Percentiles rank a stretch among this genome's conserved stretches.
phyloP scores from a whole-genome alignment of 2,888 invertebrate genomes.

The Tachina fera region DNA sequence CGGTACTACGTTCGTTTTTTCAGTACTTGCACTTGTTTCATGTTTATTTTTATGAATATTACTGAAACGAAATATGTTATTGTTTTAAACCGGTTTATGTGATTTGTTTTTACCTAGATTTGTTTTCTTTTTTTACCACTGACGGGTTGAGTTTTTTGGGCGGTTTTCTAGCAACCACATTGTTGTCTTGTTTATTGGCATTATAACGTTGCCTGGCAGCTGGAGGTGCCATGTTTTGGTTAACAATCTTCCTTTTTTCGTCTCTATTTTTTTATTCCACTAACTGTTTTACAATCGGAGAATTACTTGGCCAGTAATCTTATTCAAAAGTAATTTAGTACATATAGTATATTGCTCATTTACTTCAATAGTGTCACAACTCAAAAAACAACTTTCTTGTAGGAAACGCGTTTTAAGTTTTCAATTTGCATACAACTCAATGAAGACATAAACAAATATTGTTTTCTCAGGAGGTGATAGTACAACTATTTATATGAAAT shows the following conservation, averaged over 20 bases:
- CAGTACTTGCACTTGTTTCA: slow-evolving; percentile 66
- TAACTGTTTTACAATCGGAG: too few relatives aligned
- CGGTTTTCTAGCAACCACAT: slow-evolving; percentile 78
- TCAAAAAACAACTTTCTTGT: too few relatives aligned
- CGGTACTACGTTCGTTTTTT: slow-evolving; percentile 84
- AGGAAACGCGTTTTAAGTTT: too few relatives aligned
- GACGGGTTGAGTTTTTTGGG: slow-evolving; percentile 76
- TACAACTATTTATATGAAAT: too few relatives aligned
- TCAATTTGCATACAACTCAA: too few relatives aligned
- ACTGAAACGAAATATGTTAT: slow-evolving; percentile 23
- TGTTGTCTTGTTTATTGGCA: slow-evolving; percentile 81
- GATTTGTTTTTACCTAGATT: slow-evolving; percentile 70
- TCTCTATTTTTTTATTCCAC: too few relatives aligned
- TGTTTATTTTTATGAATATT: slow-evolving; percentile 41
- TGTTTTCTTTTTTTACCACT: slow-evolving; percentile 74
- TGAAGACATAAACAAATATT: too few relatives aligned
- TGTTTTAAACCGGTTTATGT: not conserved
- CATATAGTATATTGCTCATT: too few relatives aligned
- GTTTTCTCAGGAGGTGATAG: too few relatives aligned
- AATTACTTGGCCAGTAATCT: too few relatives aligned
- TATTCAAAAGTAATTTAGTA: too few relatives aligned
- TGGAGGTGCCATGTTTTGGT: slow-evolving; percentile 79
- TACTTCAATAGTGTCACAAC: too few relatives aligned
- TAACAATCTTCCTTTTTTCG: slow-evolving; percentile 30
- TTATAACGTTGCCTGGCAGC: slow-evolving; percentile 81